Conservation (phyloP, 2,113 vertebrate genomes). For the Macheiramphus alcinus region DNA sequence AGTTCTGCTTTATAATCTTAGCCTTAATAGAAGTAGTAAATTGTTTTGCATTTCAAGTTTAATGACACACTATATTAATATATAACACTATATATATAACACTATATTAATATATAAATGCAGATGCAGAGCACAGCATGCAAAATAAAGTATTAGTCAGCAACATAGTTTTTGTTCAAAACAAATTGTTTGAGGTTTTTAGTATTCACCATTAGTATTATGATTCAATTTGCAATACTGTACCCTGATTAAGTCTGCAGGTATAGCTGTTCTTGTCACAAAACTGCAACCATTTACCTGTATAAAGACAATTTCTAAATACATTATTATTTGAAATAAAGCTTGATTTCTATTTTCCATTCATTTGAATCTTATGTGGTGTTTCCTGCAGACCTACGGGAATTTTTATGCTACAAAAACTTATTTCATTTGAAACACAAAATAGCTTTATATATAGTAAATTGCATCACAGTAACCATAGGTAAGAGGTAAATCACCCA, state of each 20-base stretch:
- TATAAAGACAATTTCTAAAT: slow-evolving; percentile 73
- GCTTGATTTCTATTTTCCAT: slow-evolving; percentile 5
- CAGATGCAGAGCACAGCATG: slow-evolving; percentile 35
- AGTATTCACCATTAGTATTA: slow-evolving; percentile 61
- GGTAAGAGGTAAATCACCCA: not conserved
- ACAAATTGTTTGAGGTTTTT: slow-evolving; percentile 8
- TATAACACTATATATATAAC: not conserved
- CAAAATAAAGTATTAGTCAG: slow-evolving; percentile 60
- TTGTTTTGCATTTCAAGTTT: not conserved
- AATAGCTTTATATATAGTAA: not conserved
- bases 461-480: not conserved
- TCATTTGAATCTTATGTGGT: not conserved
- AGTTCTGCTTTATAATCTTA: slow-evolving; percentile 13
- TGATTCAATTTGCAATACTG: slow-evolving; percentile 72
- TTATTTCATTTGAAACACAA: not conserved
- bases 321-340: slow-evolving; percentile 52
- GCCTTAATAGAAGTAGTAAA: not conserved
- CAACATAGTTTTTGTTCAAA: not conserved
- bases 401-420: not conserved
- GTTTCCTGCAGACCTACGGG: not conserved
- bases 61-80: not conserved
- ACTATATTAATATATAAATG: not conserved
- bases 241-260: slow-evolving; percentile 84
- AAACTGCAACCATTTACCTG: slow-evolving; percentile 91
- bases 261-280: slow-evolving; percentile 72